phyloP scores from a whole-genome alignment of 2,888 invertebrate species.

The Ganaspis brasiliensis region DNA sequence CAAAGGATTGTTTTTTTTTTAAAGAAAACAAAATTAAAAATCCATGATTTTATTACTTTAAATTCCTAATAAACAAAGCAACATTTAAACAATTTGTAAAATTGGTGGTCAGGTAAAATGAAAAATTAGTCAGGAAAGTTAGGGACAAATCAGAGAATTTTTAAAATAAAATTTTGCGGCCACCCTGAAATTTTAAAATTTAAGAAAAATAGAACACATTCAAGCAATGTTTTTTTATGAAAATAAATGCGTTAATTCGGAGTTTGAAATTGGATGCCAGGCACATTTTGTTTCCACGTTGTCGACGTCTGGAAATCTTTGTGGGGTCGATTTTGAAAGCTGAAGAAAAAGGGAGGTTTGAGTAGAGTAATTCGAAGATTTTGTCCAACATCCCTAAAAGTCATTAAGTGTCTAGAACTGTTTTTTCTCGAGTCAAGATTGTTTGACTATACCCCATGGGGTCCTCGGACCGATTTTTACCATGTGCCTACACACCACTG shows the following conservation, averaged over 20 bases:
- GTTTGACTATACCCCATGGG: constrained; percentile 57
- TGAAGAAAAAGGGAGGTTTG: constrained; percentile 5
- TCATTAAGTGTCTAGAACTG: constrained; percentile 61
- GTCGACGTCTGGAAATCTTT: constrained; percentile 22
- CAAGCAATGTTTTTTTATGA: too few species aligned
- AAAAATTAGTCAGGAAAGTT: too few species aligned
- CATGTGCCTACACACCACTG: constrained; percentile 65
- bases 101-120: too few species aligned
- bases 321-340: background rate
- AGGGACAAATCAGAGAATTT: too few species aligned
- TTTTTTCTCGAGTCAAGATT: constrained; percentile 52
- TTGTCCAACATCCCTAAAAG: constrained; percentile 51
- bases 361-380: constrained; percentile 40
- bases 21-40: too few species aligned
- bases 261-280: constrained; percentile 6
- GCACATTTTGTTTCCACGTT: constrained; percentile 27
- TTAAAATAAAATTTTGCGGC: too few species aligned
- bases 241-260: background rate
- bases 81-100: too few species aligned
- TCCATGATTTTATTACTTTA: too few species aligned
- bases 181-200: too few species aligned
- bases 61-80: too few species aligned
- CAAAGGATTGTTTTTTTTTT: too few species aligned
- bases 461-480: constrained; percentile 56
- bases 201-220: too few species aligned